phyloP scores from a whole-genome alignment of 1,140 invertebrate species.

The Eumeta japonica region DNA sequence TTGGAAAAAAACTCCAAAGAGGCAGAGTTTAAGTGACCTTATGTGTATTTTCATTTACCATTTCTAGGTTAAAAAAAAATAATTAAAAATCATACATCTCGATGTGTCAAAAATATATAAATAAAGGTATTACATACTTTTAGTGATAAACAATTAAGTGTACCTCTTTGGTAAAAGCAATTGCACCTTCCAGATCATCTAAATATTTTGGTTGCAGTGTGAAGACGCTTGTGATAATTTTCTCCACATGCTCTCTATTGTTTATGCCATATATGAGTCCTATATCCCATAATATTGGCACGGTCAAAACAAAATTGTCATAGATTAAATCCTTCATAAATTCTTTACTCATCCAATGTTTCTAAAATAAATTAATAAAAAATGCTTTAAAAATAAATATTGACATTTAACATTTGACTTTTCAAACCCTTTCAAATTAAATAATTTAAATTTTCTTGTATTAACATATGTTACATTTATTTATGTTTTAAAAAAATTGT shows the following conservation, averaged over 20 bases:
- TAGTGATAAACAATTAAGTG: background rate
- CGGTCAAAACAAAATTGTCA: conserved; percentile 77
- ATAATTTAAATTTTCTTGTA: no score
- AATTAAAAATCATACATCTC: background rate
- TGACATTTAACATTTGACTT: no score
- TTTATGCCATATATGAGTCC: conserved; percentile 71
- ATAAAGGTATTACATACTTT: conserved; percentile 1
- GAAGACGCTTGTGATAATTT: conserved; percentile 69
- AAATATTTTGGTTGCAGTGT: conserved; percentile 69
- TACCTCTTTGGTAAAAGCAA: conserved; percentile 59
- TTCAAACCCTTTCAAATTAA: no score
- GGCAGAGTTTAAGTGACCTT: no score
- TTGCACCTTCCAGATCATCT: conserved; percentile 63
- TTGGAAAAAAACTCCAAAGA: no score
- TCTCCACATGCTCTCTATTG: conserved; percentile 62
- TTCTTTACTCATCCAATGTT: conserved; percentile 63
- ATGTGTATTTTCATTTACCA: no score
- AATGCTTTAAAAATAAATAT: conserved; percentile 10
- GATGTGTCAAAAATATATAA: background rate
- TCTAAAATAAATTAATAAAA: conserved; percentile 37
- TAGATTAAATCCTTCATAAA: conserved; percentile 72
- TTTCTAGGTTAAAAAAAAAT: no score
- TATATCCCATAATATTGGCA: conserved; percentile 78
- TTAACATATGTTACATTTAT: no score
- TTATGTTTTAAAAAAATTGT: no score